Conservation (phyloP, 1,140 invertebrate species). For the Drosophila ironensis region DNA sequence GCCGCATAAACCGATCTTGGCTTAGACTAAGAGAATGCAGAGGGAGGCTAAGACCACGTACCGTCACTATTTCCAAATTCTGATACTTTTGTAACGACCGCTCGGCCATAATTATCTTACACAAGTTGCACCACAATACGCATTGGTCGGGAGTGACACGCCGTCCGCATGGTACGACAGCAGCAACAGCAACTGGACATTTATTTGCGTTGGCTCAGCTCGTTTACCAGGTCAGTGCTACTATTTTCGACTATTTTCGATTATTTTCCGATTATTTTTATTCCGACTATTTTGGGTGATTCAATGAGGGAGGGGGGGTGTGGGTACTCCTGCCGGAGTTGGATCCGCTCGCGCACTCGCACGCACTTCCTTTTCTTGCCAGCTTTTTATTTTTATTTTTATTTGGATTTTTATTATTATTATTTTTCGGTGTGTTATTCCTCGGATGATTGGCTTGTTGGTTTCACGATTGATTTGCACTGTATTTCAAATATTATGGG, state of each 20-base stretch:
- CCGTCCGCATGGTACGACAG: conserved; percentile 78
- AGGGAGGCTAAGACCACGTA: conserved; percentile 40
- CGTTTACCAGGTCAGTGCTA: not conserved
- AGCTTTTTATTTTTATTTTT: not conserved
- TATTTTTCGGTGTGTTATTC: too few species aligned
- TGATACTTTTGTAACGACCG: conserved; percentile 81
- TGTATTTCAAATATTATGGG: too few species aligned
- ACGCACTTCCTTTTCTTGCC: not conserved
- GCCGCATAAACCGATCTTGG: not conserved
- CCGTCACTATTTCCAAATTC: conserved; percentile 82
- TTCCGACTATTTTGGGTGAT: too few species aligned
- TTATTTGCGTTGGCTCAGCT: conserved; percentile 57
- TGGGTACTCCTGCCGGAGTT: not conserved
- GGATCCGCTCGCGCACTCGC: not conserved
- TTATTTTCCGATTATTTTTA: too few species aligned
- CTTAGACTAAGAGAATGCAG: not conserved
- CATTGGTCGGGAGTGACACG: conserved; percentile 81
- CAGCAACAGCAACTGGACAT: conserved; percentile 71
- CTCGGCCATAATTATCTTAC: conserved; percentile 82
- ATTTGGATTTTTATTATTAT: not conserved
- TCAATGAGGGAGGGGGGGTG: too few species aligned
- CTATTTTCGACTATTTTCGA: too few species aligned
- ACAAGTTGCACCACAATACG: conserved; percentile 82
- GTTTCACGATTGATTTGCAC: too few species aligned
- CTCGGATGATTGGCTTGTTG: not conserved